A percentile compares a stretch with the other conserved stretches of the same genome.
These are phyloP conservation scores for Istiophorus platypterus DNA, from an alignment of 2,113 vertebrate genomes.

Conservation along the genomic window DNA sequence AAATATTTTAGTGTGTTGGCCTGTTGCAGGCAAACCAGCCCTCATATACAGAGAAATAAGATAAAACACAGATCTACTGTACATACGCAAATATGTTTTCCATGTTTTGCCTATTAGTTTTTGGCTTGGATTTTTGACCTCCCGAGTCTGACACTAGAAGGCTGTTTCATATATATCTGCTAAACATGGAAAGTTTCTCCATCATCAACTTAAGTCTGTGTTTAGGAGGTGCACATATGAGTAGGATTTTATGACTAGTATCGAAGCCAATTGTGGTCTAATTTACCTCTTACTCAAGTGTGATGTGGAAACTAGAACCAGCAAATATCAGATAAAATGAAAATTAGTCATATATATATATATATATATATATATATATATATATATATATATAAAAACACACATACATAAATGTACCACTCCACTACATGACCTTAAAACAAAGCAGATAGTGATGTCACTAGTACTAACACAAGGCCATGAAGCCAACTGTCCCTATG, in stretches of 20 bases:
- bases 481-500: conserved; percentile 36
- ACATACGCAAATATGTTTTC: background rate
- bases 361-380: too few species aligned
- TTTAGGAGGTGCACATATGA: too few species aligned
- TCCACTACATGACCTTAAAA: background rate
- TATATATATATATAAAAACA: too few species aligned
- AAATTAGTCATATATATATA: too few species aligned
- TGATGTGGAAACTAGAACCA: too few species aligned
- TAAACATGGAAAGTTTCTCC: background rate
- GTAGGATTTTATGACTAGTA: too few species aligned
- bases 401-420: background rate
- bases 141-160: background rate
- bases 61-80: background rate
- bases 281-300: too few species aligned
- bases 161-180: too few species aligned
- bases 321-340: too few species aligned
- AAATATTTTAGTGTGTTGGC: background rate
- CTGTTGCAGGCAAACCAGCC: too few species aligned
- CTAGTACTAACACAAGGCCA: conserved; percentile 8
- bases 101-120: background rate
- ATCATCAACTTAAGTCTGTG: too few species aligned
- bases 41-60: background rate
- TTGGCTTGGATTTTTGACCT: background rate
- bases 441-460: background rate
- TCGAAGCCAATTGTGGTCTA: too few species aligned